Conservation (phyloP, 2,797 vertebrate species). For the Pangasius sanitwongsei region DNA sequence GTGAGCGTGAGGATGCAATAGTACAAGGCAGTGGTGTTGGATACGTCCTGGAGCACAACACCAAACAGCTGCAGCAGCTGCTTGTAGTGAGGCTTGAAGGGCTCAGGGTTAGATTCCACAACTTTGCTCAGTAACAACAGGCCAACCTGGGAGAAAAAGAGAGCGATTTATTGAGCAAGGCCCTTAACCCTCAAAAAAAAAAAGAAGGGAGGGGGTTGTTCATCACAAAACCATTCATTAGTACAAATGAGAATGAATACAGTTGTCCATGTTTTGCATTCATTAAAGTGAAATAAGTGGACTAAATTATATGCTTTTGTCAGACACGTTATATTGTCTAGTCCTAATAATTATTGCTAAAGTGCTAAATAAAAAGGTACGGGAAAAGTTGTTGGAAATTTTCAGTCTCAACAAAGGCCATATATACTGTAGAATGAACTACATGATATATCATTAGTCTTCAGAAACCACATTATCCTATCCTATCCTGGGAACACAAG, state of each 20-base stretch:
- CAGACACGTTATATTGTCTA: background rate
- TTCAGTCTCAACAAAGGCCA: background rate
- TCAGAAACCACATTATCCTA: background rate
- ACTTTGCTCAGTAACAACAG: slow-evolving; percentile 85
- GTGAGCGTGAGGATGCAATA: slow-evolving; percentile 85
- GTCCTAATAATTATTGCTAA: background rate
- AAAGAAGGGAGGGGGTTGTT: too few relatives aligned
- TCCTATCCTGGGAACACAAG: background rate
- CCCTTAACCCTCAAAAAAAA: too few relatives aligned
- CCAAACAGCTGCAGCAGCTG: slow-evolving; percentile 83
- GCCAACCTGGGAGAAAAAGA: slow-evolving; percentile 73
- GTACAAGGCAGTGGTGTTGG: slow-evolving; percentile 79
- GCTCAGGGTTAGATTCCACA: slow-evolving; percentile 81
- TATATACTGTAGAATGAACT: background rate
- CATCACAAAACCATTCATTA: background rate
- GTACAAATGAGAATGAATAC: background rate
- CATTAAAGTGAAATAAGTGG: background rate
- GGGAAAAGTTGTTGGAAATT: background rate
- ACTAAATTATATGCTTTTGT: background rate
- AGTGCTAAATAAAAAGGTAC: background rate
- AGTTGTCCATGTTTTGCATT: background rate
- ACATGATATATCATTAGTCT: background rate
- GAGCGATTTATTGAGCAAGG: background rate
- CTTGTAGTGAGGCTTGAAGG: slow-evolving; percentile 80
- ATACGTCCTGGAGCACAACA: slow-evolving; percentile 75